These are phyloP conservation scores for Drosophila saltans DNA, from an alignment of 1,140 invertebrate genomes.

Conservation along the genomic window DNA sequence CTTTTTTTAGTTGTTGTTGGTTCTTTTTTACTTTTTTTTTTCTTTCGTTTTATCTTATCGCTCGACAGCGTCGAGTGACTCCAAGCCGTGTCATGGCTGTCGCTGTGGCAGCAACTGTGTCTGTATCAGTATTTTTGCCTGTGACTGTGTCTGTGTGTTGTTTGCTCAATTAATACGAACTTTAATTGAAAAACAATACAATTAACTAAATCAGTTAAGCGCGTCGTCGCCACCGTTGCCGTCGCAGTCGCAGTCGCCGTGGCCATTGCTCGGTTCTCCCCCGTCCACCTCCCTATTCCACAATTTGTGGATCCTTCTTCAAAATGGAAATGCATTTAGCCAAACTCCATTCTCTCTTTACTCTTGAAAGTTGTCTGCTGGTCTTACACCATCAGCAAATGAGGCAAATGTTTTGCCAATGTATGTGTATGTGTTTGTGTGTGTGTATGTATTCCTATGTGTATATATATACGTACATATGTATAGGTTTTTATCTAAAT, in stretches of 20 bases:
- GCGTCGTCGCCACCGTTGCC: constrained; percentile 51
- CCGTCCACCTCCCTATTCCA: background rate
- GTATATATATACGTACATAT: background rate
- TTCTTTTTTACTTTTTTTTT: constrained; percentile 24
- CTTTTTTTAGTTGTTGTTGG: constrained; percentile 2
- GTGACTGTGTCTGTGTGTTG: constrained; percentile 21
- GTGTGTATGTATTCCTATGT: constrained; percentile 42
- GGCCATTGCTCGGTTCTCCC: too few relatives aligned
- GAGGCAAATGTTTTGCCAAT: background rate
- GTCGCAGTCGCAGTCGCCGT: constrained; percentile 37
- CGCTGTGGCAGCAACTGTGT: constrained; percentile 17
- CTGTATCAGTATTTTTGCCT: too few relatives aligned
- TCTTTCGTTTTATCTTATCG: constrained; percentile 54
- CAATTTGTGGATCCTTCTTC: background rate
- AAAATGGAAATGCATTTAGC: constrained; percentile 1
- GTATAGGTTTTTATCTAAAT: constrained; percentile 72
- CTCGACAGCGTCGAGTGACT: constrained; percentile 12
- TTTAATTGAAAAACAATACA: constrained; percentile 82
- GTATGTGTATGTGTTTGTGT: constrained; percentile 33
- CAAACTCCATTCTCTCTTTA: background rate
- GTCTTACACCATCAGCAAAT: constrained; percentile 6
- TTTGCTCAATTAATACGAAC: constrained; percentile 79
- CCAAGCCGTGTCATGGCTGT: constrained; percentile 40
- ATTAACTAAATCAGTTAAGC: constrained; percentile 81
- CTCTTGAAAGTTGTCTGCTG: background rate